Evolutionary conservation across 2,888 invertebrate species (phyloP), one percentile per base, ranked within the genome.

Genomic region (Diachrysia chrysitis): DNA sequence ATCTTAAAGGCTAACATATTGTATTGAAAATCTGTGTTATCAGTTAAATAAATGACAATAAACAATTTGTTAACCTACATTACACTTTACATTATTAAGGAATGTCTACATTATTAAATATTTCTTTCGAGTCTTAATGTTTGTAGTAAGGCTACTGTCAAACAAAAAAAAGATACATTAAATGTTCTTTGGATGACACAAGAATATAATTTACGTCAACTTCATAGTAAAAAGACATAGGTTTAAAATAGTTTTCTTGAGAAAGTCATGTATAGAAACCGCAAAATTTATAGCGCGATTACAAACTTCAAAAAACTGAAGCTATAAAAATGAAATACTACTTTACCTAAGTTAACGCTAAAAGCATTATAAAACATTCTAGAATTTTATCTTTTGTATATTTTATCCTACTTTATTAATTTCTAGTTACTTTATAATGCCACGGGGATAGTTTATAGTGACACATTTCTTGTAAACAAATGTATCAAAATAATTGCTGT

Each of bases 251-350:
- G 19, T 12, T 35, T 21, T 32, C 23, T 23, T 21, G n/a, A 3
- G 17, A 7, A 16, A 53, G 35, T 17, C 57, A 23, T 42, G 57
- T 10, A 21, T 1, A 3, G 12, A n/a, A 51, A 21, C 10, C 51
- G 21, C 21, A 10, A 51, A 21, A 21, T 0, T 16, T 23, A 1
- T n/a, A 42, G 9, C 23, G 19, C 37, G n/a, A 23, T 17, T 46
- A 21, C 5, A 5, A 55, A 7, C 10, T 21, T 29, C 17, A 53
- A 35, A 58, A 42, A 25, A 35, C 42, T 14, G 62, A 69, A 46
- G 10, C 23, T 42, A 42, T 48, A 16, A 12, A 48, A 1, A 69
- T 58, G 14, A 7, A 16, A 55, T 25, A 55, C 51, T 21, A 4
- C 21, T 51, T 12, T 5, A 32, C 25, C 0, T 19, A 69, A 23